phyloP scores from a whole-genome alignment of 2,113 vertebrate species.

The Chitala chitala region DNA sequence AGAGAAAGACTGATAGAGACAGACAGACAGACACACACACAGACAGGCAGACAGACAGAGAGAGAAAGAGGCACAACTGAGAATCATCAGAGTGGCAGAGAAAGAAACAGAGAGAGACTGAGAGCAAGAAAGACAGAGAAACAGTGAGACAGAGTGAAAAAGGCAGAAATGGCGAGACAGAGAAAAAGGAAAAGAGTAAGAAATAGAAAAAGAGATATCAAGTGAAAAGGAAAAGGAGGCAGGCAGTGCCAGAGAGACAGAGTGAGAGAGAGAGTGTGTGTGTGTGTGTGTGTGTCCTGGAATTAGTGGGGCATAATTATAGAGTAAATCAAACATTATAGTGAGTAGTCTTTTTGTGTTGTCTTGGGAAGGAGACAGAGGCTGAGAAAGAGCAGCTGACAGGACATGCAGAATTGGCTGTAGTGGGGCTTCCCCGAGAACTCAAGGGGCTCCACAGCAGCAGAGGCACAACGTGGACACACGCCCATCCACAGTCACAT shows the following conservation, averaged over 20 bases:
- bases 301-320: conserved; percentile 14
- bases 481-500: neutral
- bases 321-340: conserved; percentile 3
- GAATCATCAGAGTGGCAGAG: neutral
- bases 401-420: neutral
- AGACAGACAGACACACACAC: too few species aligned
- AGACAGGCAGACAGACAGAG: too few species aligned
- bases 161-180: neutral
- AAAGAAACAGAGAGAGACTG: neutral
- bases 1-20: too few species aligned
- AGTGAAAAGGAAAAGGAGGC: neutral
- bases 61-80: neutral
- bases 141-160: conserved; percentile 7
- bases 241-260: conserved; percentile 1
- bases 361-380: conserved; percentile 7
- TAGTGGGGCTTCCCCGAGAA: neutral
- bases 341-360: neutral
- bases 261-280: conserved; percentile 9
- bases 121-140: conserved; percentile 7
- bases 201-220: too few species aligned
- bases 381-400: neutral
- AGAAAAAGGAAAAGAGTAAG: conserved; percentile 7
- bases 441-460: neutral
- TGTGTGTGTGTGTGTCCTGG: neutral
- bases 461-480: too few species aligned